A percentile compares a stretch with the other conserved stretches of the same genome.
These are phyloP conservation scores for Brachionus plicatilis DNA, from an alignment of 1,140 invertebrate species.

Conservation along the genomic window DNA sequence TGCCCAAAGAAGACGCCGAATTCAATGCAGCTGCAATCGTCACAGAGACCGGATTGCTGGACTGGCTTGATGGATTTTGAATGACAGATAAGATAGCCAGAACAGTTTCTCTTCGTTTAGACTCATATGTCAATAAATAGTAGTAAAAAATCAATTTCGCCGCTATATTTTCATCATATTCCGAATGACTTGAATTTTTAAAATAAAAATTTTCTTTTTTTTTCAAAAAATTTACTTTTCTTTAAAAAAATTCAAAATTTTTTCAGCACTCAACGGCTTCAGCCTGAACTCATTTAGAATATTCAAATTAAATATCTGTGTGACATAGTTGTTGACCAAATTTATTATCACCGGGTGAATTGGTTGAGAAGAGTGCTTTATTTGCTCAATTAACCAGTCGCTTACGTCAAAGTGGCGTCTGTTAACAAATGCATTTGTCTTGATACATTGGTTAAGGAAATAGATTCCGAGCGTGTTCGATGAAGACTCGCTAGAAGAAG, in stretches of 20 bases:
- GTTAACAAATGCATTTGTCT: constrained; percentile 3
- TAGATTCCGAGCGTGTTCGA: constrained; percentile 17
- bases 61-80: constrained; percentile 2
- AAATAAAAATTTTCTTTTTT: background rate
- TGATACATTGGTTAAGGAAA: constrained; percentile 36
- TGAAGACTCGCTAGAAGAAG: background rate
- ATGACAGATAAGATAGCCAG: constrained; percentile 9
- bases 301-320: constrained; percentile 29
- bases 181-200: background rate
- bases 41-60: background rate
- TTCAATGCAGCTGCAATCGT: constrained; percentile 34
- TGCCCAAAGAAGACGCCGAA: background rate
- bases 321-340: constrained; percentile 24
- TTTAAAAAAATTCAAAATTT: constrained; percentile 28
- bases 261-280: background rate
- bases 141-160: constrained; percentile 24
- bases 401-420: background rate
- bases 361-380: background rate
- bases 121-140: constrained; percentile 25
- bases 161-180: background rate
- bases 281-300: background rate
- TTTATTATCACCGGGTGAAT: constrained; percentile 35
- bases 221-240: constrained; percentile 14
- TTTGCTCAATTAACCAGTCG: constrained; percentile 29
- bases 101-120: constrained; percentile 30